Evolutionary conservation across 2,113 vertebrate species (phyloP), one percentile per base, ranked within the genome.

Genomic region (Motacilla alba): DNA sequence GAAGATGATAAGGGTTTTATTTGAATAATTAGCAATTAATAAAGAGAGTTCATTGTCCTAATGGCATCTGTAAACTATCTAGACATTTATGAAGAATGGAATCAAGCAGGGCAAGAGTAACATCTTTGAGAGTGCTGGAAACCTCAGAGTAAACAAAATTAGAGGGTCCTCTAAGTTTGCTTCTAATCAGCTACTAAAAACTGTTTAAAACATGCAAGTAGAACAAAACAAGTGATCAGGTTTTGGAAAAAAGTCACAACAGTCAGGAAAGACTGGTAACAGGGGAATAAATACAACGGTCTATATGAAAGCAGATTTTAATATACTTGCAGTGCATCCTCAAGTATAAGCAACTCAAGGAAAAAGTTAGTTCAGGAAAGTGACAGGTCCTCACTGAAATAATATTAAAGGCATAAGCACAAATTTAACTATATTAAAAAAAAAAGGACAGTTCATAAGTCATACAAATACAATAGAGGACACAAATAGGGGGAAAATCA

Each of bases 291-390:
- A 76, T 66, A 43, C 59, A 83, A 21, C 0, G 2, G 35, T 39
- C 50, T 59, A 20, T 2, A 1, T 24, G 21, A 93, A 83, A 87
- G 64, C 11, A 70, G 55, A 53, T 78, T 91, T 91, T 67, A 70
- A 55, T 43, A 30, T 9, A 83, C 11, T 69, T 66, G 31, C 37
- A 76, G 33, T 60, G 17, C 35, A 79, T 53, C 87, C 46, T 86
- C 76, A 86, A 83, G 26, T 60, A 20, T 20, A 92, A 76, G 31
- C 10, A 17, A 49, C 52, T 56, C 13, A 78, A 58, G 35, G 7
- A 17, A 91, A 90, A 95, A 84, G 20, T 75, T 85, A 87, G 28
- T 72, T 88, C 64, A 91, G n/a, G 46, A n/a, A 94, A 91, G 52
- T 55, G 39, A 74, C 50, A 93, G 26, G 43, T 84, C 55, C 68